A percentile compares a stretch with the other conserved stretches of the same genome.
Evolutionary conservation across 2,888 invertebrate genomes (phyloP).

Genomic region (Dryobota labecula): DNA sequence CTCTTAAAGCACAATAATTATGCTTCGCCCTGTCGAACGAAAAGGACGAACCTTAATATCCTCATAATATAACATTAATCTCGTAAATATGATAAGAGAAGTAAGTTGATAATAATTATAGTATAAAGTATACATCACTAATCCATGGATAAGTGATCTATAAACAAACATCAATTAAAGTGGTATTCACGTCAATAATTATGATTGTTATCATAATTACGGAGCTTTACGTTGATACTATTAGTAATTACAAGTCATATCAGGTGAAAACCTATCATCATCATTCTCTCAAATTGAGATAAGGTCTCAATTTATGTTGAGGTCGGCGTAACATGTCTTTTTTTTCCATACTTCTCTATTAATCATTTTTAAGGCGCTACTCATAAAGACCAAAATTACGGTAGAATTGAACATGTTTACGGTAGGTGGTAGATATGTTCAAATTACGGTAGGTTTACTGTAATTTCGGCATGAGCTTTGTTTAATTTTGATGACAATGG

Average conservation of each 20-base stretch:
- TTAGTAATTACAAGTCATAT: background rate
- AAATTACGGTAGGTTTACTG: too few species aligned
- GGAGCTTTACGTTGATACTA: background rate
- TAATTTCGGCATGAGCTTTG: too few species aligned
- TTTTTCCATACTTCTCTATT: background rate
- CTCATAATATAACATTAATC: background rate
- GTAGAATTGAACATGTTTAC: too few species aligned
- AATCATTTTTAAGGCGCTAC: too few species aligned
- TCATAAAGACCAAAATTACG: too few species aligned
- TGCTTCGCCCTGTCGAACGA: background rate
- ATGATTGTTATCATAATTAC: conserved; percentile 1
- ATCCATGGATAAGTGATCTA: conserved; percentile 15
- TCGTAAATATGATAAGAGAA: background rate
- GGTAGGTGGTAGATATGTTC: too few species aligned
- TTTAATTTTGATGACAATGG: too few species aligned
- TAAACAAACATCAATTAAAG: background rate
- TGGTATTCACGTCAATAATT: conserved; percentile 6
- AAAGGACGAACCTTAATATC: background rate
- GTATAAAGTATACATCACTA: background rate
- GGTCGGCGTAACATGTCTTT: background rate
- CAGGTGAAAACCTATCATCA: background rate
- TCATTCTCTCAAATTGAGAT: background rate
- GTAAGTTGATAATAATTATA: background rate
- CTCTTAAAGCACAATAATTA: too few species aligned
- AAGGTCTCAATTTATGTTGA: background rate